Conservation (phyloP, 1,140 invertebrate genomes). For the Drosophila littoralis region DNA sequence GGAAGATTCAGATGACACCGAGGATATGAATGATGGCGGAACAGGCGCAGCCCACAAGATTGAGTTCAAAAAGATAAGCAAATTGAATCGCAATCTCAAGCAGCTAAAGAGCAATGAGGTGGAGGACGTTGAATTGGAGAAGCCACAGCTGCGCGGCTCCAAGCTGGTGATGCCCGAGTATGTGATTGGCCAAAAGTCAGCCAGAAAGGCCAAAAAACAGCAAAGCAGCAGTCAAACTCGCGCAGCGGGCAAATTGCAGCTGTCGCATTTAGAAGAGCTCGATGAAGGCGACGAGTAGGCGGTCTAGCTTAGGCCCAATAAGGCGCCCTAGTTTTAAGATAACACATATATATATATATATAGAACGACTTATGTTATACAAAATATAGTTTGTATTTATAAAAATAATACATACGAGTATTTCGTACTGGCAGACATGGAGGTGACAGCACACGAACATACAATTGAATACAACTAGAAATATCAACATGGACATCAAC, state of each 20-base stretch:
- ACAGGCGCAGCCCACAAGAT: slow-evolving; percentile 77
- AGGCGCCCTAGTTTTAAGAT: not conserved
- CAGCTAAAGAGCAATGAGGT: slow-evolving; percentile 77
- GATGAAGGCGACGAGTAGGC: slow-evolving; percentile 78
- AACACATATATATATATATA: not conserved
- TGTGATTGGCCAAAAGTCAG: slow-evolving; percentile 89
- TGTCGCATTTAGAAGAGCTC: slow-evolving; percentile 88
- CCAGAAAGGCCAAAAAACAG: slow-evolving; percentile 54
- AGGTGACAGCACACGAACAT: slow-evolving; percentile 21
- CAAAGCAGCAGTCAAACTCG: slow-evolving; percentile 65
- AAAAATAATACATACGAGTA: slow-evolving; percentile 31
- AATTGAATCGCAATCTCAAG: slow-evolving; percentile 63
- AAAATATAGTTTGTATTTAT: slow-evolving; percentile 36
- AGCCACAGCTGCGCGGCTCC: slow-evolving; percentile 87
- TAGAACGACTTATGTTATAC: not conserved
- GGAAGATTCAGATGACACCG: slow-evolving; percentile 46
- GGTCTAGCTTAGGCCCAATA: not conserved
- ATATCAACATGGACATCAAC: slow-evolving; percentile 12
- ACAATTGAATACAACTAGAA: slow-evolving; percentile 24
- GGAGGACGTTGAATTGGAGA: slow-evolving; percentile 76
- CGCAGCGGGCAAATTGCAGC: slow-evolving; percentile 84
- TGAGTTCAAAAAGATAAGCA: slow-evolving; percentile 85
- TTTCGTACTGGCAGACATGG: slow-evolving; percentile 25
- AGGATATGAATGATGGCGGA: slow-evolving; percentile 47
- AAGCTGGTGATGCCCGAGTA: slow-evolving; percentile 92